Evolutionary conservation across 1,140 invertebrate genomes (phyloP), one percentile per base, ranked within the genome.

Genomic region (Micrasema minimum): DNA sequence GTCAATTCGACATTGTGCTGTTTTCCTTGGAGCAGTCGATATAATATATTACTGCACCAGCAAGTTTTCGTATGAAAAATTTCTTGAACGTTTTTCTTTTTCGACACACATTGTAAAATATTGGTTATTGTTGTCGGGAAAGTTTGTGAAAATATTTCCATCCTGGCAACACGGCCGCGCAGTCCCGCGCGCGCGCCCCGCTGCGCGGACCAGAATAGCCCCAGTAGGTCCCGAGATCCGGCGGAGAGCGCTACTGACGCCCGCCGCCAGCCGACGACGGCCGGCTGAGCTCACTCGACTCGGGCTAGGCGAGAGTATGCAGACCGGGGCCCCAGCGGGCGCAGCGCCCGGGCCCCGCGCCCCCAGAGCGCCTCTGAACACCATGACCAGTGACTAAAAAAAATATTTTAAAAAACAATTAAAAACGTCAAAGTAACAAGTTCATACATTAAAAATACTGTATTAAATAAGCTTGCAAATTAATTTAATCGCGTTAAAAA

Each of bases 121-220:
- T 6, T 38, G n/a, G n/a, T n/a, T n/a, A n/a, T n/a, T n/a, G n/a
- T n/a, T 6, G 38, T n/a, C 38, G 22, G 38, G 22, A 48, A 65
- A 46, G 2, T 65, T 2, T n/a, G 18, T 16, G 12, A 11, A 9
- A 65, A 0, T 46, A 7, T 26, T 11, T 12, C 11, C 18, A 1
- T 11, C 16, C 71, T 81, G 80, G 80, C 79, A 83, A 85, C 80
- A 78, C 79, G 41, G 70, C 72, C n/a, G 26, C 26, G n/a, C 62
- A 79, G 79, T 80, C 80, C 80, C 81, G 81, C 81, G 81, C 71
- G 20, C 53, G 65, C 71, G 55, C 61, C 22, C 2, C 45, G 9
- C 64, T 22, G 11, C 53, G 53, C 66, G 73, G 78, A 78, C 79
- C 77, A 80, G 83, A 85, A 85, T 85, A 85, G 80, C 78, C 43